Evolutionary conservation across 2,797 vertebrate genomes (phyloP).

Genomic region (Cossypha polioptera): DNA sequence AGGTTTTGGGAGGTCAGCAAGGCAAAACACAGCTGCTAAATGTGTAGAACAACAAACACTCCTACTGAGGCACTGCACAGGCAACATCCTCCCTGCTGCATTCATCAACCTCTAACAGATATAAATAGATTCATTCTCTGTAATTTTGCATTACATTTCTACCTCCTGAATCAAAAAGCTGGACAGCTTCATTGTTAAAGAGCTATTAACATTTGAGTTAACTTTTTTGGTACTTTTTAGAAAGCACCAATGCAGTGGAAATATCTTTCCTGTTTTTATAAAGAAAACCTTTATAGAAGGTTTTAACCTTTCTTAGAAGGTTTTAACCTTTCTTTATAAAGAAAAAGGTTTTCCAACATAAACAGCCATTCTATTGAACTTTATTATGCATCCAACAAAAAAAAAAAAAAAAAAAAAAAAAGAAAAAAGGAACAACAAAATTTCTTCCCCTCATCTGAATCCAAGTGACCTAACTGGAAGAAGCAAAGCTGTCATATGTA

Average conservation of each 20-base stretch:
- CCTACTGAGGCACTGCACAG: background rate
- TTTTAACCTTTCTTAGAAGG: background rate
- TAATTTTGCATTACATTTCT: background rate
- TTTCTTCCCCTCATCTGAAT: background rate
- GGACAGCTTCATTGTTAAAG: background rate
- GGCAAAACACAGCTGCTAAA: background rate
- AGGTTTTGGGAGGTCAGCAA: background rate
- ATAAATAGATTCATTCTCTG: background rate
- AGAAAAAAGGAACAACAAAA: background rate
- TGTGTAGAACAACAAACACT: background rate
- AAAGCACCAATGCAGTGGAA: background rate
- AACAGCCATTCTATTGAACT: background rate
- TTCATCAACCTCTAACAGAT: background rate
- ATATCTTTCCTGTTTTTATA: background rate
- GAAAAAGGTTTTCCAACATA: background rate
- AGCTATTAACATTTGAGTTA: accelerated
- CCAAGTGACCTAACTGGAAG: background rate
- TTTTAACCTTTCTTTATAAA: background rate
- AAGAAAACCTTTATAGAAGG: background rate
- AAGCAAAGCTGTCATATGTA: background rate
- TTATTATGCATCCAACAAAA: background rate
- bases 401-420: background rate
- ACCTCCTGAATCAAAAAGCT: background rate
- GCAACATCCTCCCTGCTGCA: background rate
- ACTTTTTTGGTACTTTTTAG: background rate